Percentiles rank a stretch among this genome's conserved stretches.
phyloP scores from a whole-genome alignment of 2,888 invertebrate genomes.

The Minunthozetes semirufus region DNA sequence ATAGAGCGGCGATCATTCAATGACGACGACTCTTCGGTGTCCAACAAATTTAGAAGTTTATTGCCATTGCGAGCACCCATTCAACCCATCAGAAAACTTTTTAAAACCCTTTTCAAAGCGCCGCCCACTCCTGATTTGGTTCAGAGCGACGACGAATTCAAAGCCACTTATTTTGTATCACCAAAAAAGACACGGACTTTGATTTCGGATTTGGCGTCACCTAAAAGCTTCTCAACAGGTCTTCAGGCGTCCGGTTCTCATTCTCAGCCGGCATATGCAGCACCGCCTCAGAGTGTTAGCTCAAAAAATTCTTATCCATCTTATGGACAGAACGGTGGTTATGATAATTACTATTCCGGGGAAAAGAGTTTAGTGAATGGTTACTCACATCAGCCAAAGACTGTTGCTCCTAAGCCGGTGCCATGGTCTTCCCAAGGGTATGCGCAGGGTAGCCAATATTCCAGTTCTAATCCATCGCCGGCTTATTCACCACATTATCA shows the following conservation, averaged over 20 bases:
- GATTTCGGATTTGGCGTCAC: neutral
- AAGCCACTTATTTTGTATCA: neutral
- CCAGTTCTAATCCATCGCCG: neutral
- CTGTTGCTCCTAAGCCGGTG: neutral
- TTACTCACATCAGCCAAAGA: neutral
- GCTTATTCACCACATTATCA: neutral
- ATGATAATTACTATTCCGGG: neutral
- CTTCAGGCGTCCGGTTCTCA: constrained; percentile 11
- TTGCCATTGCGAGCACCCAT: neutral
- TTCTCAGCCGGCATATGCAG: constrained; percentile 7
- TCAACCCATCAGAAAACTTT: neutral
- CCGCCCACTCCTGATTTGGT: neutral
- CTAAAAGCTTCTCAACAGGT: neutral
- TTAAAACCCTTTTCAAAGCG: neutral
- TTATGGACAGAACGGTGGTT: neutral
- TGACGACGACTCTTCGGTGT: neutral
- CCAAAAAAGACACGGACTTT: constrained; percentile 6
- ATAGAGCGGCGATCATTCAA: neutral
- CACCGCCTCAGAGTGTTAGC: neutral
- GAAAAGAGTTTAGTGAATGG: neutral
- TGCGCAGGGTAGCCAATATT: neutral
- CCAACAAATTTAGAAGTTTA: neutral
- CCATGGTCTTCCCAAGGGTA: neutral
- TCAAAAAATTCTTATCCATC: neutral
- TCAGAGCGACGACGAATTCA: neutral